Percentiles rank a stretch among this genome's conserved stretches.
These are phyloP conservation scores for Pseudanteris insignis DNA, from an alignment of 2,888 invertebrate species.

Conservation along the genomic window DNA sequence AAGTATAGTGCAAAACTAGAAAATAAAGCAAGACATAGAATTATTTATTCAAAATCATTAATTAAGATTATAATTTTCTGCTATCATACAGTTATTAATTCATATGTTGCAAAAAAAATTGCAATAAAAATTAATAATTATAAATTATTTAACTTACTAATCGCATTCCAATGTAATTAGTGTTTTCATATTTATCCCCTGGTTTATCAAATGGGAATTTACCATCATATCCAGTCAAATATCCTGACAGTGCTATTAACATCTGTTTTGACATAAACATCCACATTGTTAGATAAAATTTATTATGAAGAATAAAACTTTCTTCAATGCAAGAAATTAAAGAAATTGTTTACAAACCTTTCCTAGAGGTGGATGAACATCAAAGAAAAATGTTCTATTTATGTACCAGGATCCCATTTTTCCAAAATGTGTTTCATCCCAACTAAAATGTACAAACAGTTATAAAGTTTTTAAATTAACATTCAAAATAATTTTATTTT, in stretches of 20 bases:
- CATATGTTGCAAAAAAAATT: too few species aligned
- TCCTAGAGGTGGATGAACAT: constrained; percentile 96
- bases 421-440: constrained; percentile 99
- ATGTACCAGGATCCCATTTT: constrained; percentile 99
- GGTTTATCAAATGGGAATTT: constrained; percentile 95
- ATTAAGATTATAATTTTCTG: too few species aligned
- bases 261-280: constrained; percentile 74
- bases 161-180: constrained; percentile 92
- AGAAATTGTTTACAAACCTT: too few species aligned
- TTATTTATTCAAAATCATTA: too few species aligned
- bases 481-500: constrained; percentile 1
- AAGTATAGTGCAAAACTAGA: constrained; percentile 89
- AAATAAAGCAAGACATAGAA: too few species aligned
- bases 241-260: constrained; percentile 92
- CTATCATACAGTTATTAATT: too few species aligned
- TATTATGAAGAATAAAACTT: too few species aligned
- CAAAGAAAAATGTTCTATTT: constrained; percentile 96
- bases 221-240: constrained; percentile 92
- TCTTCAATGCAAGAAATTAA: too few species aligned
- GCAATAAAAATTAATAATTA: too few species aligned
- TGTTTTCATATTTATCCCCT: constrained; percentile 91
- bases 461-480: not conserved
- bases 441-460: constrained; percentile 70
- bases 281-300: too few species aligned
- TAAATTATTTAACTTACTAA: constrained; percentile 78